Evolutionary conservation across 2,888 invertebrate species (phyloP).

Genomic region (Ganaspis brasiliensis): DNA sequence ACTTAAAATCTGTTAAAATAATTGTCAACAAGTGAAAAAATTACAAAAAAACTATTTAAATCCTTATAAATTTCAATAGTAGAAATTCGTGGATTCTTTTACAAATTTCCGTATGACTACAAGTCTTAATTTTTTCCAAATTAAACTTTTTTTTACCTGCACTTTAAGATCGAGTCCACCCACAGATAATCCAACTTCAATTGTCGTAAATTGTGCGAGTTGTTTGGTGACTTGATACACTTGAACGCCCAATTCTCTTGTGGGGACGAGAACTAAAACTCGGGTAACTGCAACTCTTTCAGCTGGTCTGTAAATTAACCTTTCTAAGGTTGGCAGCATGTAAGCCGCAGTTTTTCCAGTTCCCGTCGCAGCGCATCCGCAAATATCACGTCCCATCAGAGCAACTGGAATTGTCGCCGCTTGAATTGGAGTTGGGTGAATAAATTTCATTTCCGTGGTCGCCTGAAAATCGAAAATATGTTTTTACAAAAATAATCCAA

Average conservation of each 20-base stretch:
- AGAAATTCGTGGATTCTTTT: too few relatives aligned
- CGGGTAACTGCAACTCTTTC: conserved; percentile 87
- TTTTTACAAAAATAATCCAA: not conserved
- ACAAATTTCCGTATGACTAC: conserved; percentile 45
- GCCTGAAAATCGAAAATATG: conserved; percentile 82
- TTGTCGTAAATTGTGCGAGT: conserved; percentile 91
- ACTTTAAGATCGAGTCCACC: conserved; percentile 93
- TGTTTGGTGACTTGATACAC: conserved; percentile 97
- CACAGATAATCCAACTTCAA: conserved; percentile 92
- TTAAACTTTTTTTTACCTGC: conserved; percentile 80
- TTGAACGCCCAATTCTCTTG: conserved; percentile 98
- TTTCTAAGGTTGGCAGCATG: conserved; percentile 97
- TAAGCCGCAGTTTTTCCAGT: conserved; percentile 99
- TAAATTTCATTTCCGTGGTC: conserved; percentile 92
- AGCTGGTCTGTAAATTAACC: conserved; percentile 92
- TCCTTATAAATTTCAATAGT: too few relatives aligned
- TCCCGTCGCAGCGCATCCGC: conserved; percentile 99
- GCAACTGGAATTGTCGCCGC: conserved; percentile 97
- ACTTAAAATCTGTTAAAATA: too few relatives aligned
- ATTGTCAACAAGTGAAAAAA: too few relatives aligned
- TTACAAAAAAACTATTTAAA: conserved; percentile 31
- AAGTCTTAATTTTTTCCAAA: too few relatives aligned
- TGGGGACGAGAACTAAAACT: conserved; percentile 97
- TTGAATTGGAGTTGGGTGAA: conserved; percentile 98
- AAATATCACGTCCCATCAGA: conserved; percentile 94